These are phyloP conservation scores for Corydoras maculifer DNA, from an alignment of 2,113 vertebrate genomes.

Conservation along the genomic window DNA sequence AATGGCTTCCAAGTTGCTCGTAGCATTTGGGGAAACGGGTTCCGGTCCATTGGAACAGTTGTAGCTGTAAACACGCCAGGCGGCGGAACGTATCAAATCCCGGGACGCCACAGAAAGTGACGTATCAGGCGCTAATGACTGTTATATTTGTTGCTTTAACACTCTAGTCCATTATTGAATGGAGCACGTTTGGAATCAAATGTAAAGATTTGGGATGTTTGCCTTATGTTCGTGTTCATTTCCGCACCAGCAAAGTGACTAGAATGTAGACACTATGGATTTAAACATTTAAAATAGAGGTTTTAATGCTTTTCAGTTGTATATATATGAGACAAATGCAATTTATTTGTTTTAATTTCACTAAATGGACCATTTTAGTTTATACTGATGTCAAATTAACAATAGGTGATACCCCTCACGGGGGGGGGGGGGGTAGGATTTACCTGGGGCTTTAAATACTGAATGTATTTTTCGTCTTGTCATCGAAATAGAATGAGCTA, in stretches of 20 bases:
- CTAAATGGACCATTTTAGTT: slow-evolving; percentile 9
- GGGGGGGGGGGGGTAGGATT: slow-evolving; percentile 8
- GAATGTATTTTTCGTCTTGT: slow-evolving; percentile 29
- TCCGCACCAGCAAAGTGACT: slow-evolving; percentile 66
- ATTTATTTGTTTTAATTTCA: slow-evolving; percentile 18
- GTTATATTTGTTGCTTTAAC: slow-evolving; percentile 20
- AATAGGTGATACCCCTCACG: slow-evolving; percentile 1
- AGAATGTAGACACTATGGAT: slow-evolving; percentile 59
- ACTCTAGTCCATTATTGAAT: slow-evolving; percentile 2
- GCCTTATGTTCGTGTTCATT: slow-evolving; percentile 58
- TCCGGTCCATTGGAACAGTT: slow-evolving; percentile 12
- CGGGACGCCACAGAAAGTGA: too few species aligned
- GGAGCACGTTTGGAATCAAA: slow-evolving; percentile 18
- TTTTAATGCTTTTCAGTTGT: slow-evolving; percentile 1
- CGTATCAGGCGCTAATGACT: too few species aligned
- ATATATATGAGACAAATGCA: slow-evolving; percentile 1
- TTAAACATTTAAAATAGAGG: slow-evolving; percentile 34
- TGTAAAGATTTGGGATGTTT: slow-evolving; percentile 57
- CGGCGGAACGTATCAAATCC: too few species aligned
- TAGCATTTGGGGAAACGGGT: slow-evolving; percentile 1
- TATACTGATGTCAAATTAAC: neutral
- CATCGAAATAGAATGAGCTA: neutral
- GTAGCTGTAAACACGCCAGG: slow-evolving; percentile 3
- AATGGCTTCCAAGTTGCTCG: slow-evolving; percentile 31
- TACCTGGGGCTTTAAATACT: neutral